Evolutionary conservation across 2,113 vertebrate genomes (phyloP).

Genomic region (Gila orcuttii): DNA sequence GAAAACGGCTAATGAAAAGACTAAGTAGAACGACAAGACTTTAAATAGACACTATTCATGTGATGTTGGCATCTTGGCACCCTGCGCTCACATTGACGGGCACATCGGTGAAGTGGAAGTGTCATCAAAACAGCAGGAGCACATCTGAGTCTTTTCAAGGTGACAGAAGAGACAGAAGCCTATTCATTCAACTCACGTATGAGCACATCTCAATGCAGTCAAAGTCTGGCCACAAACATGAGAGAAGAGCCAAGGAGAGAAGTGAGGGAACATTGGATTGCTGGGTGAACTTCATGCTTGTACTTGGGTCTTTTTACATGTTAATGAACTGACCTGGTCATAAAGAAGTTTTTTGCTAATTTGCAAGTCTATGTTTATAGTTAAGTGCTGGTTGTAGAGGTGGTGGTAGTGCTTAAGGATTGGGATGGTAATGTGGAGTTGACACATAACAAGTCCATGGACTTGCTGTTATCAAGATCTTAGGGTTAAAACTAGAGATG

Average conservation of each 20-base stretch:
- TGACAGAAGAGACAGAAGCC: constrained; percentile 46
- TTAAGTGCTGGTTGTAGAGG: background rate
- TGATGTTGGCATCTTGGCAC: constrained; percentile 42
- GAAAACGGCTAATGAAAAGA: constrained; percentile 35
- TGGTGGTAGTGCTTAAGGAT: background rate
- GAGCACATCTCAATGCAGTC: constrained; percentile 50
- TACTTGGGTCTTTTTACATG: constrained; percentile 18
- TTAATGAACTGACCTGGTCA: background rate
- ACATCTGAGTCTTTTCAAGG: constrained; percentile 49
- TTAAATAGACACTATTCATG: constrained; percentile 52
- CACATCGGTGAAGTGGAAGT: constrained; percentile 34
- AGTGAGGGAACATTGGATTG: background rate
- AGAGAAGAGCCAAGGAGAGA: constrained; percentile 21
- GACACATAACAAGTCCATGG: background rate
- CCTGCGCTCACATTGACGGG: constrained; percentile 32
- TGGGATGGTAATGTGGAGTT: background rate
- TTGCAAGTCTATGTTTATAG: background rate
- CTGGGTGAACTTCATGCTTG: background rate
- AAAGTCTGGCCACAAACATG: constrained; percentile 34
- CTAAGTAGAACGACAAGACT: constrained; percentile 44
- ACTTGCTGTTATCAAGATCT: background rate
- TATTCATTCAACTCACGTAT: constrained; percentile 46
- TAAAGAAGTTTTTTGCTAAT: background rate
- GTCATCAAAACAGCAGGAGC: constrained; percentile 47
- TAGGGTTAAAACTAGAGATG: too few relatives aligned